Evolutionary conservation across 1,140 invertebrate species (phyloP), one percentile per base, ranked within the genome.

Genomic region (Plectrocnemia conspersa): DNA sequence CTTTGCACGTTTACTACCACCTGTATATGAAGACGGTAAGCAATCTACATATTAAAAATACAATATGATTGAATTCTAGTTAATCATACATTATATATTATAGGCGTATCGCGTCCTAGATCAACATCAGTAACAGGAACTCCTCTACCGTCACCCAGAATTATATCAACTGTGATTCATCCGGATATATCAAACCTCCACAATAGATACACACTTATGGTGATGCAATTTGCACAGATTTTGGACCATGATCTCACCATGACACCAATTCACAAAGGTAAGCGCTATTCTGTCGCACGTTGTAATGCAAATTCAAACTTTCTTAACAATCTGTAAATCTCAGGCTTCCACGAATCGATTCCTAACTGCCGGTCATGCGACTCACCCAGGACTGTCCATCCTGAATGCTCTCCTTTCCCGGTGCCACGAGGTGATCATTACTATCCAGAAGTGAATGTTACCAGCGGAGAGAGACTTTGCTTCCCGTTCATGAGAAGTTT

Each of bases 171-270:
- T 0, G 82, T 84, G 1, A 88, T 95, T 35, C 92, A 95, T 68
- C 85, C 89, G 1, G 90, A 93, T 64, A 88, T 93, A 45, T 89
- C 89, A 29, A 90, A 91, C 66, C 73, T 90, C 9, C 88, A 91
- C 64, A 85, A 84, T 3, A 78, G 89, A n/a, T 95, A 96, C 66
- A 91, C 88, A 0, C 75, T 93, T 13, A 91, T 92, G 84, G 81
- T 89, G 3, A 94, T 94, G 91, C 90, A 97, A 74, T 98, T 84
- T 68, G 90, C 89, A 2, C 92, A 95, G 66, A 91, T 95, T 63
- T 64, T 95, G 3, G 92, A 95, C 70, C 92, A 95, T 68, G 93
- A 96, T 70, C 72, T 95, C 11, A 95, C 91, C 1, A 85, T 94
- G 77, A 94, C 91, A 1, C 91, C 91, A 0, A 88, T 92, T 40